Percentiles rank a stretch among this genome's conserved stretches.
Conservation (phyloP, 2,797 vertebrate genomes). For the Pantherophis vulpinus region DNA sequence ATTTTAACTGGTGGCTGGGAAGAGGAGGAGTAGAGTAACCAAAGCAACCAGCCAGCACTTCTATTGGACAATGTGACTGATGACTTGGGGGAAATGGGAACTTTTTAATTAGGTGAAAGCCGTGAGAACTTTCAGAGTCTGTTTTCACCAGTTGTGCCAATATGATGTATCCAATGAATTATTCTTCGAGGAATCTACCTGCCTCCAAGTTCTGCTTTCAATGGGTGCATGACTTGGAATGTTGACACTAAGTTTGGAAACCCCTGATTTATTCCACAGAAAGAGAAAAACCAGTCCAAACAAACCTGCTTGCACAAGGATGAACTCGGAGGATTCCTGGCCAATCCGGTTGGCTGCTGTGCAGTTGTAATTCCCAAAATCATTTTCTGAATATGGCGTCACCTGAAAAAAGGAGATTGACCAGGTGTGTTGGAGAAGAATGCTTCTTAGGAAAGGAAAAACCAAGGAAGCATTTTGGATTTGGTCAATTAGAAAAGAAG, state of each 20-base stretch:
- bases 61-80: too few relatives aligned
- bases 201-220: too few relatives aligned
- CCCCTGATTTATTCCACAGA: not conserved
- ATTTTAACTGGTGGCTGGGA: too few relatives aligned
- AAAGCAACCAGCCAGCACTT: too few relatives aligned
- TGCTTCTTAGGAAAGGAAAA: not conserved
- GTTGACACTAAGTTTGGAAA: not conserved
- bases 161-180: too few relatives aligned
- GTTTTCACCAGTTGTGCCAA: too few relatives aligned
- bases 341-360: slow-evolving; percentile 94
- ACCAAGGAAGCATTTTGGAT: not conserved
- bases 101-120: too few relatives aligned
- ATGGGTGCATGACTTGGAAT: too few relatives aligned
- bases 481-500: not conserved
- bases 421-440: not conserved
- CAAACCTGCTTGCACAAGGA: slow-evolving; percentile 97
- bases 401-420: slow-evolving; percentile 72
- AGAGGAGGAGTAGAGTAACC: too few relatives aligned
- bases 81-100: too few relatives aligned
- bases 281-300: not conserved
- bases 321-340: slow-evolving; percentile 94
- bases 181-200: too few relatives aligned
- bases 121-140: too few relatives aligned
- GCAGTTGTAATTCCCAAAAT: slow-evolving; percentile 99
- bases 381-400: slow-evolving; percentile 91